Evolutionary conservation across 1,140 invertebrate genomes (phyloP).

Genomic region (Hyles vespertilio): DNA sequence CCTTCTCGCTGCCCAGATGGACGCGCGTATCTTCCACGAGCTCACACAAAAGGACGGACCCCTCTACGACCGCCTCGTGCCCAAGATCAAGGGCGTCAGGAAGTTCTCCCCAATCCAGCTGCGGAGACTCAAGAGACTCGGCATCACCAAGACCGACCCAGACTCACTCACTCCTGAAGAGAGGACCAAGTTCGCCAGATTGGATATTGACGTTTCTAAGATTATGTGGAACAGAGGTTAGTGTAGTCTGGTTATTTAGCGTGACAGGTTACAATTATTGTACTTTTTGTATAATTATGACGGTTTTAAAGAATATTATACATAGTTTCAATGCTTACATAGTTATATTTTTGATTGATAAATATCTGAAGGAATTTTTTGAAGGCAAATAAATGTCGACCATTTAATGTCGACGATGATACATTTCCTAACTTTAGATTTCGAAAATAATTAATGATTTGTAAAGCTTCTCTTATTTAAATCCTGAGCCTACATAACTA

Average conservation of each 20-base stretch:
- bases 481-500: too few relatives aligned
- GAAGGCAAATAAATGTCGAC: too few relatives aligned
- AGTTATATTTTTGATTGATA: too few relatives aligned
- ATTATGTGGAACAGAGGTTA: slow-evolving; percentile 96
- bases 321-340: too few relatives aligned
- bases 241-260: not conserved
- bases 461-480: too few relatives aligned
- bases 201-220: slow-evolving; percentile 94
- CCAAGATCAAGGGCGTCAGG: slow-evolving; percentile 83
- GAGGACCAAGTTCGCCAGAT: slow-evolving; percentile 85
- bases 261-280: too few relatives aligned
- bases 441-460: too few relatives aligned
- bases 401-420: too few relatives aligned
- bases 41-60: slow-evolving; percentile 90
- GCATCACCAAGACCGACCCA: slow-evolving; percentile 93
- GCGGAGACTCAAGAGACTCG: slow-evolving; percentile 85
- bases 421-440: too few relatives aligned
- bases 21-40: slow-evolving; percentile 98
- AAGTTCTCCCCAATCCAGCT: slow-evolving; percentile 92
- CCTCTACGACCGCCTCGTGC: slow-evolving; percentile 87
- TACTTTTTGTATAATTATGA: too few relatives aligned
- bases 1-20: slow-evolving; percentile 94
- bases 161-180: slow-evolving; percentile 88
- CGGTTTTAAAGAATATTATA: too few relatives aligned
- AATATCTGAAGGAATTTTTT: too few relatives aligned